A percentile compares a stretch with the other conserved stretches of the same genome.
Evolutionary conservation across 2,797 vertebrate species (phyloP).

Genomic region (Myripristis murdjan): DNA sequence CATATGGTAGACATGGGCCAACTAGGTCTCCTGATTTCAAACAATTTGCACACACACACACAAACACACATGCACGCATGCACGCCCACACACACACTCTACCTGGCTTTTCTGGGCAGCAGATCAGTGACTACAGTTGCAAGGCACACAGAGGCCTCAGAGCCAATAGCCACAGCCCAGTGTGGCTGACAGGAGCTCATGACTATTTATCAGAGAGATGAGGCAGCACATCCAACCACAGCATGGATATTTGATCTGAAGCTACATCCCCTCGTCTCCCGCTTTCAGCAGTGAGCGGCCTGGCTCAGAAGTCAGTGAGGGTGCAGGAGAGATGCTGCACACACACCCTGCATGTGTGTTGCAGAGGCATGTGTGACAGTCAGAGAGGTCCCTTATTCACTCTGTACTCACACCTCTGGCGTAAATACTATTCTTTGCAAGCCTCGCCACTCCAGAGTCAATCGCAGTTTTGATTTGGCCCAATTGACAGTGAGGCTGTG

Average conservation of each 20-base stretch:
- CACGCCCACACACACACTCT: too few relatives aligned
- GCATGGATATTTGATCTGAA: constrained; percentile 73
- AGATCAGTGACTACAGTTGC: constrained; percentile 42
- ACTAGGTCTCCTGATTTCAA: constrained; percentile 13
- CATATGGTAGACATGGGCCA: not conserved
- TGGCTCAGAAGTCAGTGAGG: constrained; percentile 18
- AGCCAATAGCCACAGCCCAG: constrained; percentile 26
- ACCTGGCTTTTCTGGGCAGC: constrained; percentile 35
- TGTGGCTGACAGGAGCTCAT: constrained; percentile 35
- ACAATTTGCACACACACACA: constrained; percentile 3
- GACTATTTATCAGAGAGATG: constrained; percentile 64
- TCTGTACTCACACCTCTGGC: not conserved
- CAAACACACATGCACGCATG: too few relatives aligned
- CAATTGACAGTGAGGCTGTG: too few relatives aligned
- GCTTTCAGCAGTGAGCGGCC: constrained; percentile 25
- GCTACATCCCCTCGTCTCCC: constrained; percentile 30
- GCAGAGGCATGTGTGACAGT: too few relatives aligned
- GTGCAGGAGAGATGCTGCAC: constrained; percentile 16
- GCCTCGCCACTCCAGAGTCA: not conserved
- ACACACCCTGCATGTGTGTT: constrained; percentile 19
- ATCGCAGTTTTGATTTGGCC: not conserved
- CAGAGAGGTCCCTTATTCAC: not conserved
- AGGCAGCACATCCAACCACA: constrained; percentile 55
- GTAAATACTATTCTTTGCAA: not conserved
- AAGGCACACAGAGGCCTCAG: constrained; percentile 22